These are phyloP conservation scores for Phaethon lepturus DNA, from an alignment of 2,113 vertebrate species.

Conservation along the genomic window DNA sequence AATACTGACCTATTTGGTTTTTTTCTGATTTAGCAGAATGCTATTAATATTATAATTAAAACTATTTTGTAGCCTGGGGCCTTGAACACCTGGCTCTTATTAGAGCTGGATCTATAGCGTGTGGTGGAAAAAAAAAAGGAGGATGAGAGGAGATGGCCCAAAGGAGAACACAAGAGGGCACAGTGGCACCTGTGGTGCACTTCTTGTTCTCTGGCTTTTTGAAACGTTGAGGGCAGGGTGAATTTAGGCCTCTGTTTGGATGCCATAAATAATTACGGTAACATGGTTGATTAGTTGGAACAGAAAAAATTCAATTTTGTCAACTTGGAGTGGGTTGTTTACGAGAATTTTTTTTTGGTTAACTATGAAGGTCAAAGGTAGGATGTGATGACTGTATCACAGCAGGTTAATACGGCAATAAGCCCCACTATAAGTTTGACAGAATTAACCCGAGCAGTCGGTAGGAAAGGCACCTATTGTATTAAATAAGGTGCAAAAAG, in stretches of 20 bases:
- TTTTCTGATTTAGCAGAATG: constrained; percentile 34
- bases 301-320: not conserved
- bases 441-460: not conserved
- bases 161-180: constrained; percentile 63
- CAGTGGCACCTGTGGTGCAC: constrained; percentile 55
- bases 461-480: not conserved
- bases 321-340: not conserved
- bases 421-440: not conserved
- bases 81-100: constrained; percentile 42
- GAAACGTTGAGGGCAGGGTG: not conserved
- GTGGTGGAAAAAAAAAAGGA: not conserved
- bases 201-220: not conserved
- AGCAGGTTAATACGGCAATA: not conserved
- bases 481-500: not conserved
- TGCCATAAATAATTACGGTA: not conserved
- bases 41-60: constrained; percentile 65
- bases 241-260: not conserved
- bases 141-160: not conserved
- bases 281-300: not conserved
- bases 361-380: not conserved
- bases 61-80: constrained; percentile 18
- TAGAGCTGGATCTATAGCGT: not conserved
- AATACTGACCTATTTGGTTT: constrained; percentile 43
- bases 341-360: not conserved
- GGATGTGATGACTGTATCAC: not conserved